phyloP scores from a whole-genome alignment of 2,113 vertebrate species.

The Tachysurus vachellii region DNA sequence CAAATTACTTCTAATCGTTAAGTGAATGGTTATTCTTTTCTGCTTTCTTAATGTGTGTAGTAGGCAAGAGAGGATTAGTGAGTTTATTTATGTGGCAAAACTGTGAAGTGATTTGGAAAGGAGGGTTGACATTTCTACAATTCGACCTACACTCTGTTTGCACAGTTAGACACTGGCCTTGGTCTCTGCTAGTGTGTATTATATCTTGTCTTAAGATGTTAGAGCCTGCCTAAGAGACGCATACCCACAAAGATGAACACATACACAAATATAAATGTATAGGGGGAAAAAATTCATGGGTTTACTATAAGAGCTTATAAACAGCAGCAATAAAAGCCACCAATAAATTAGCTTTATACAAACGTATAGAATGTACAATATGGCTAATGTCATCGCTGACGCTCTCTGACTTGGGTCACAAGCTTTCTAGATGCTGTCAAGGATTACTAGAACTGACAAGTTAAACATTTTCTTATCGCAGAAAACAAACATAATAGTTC shows the following conservation, averaged over 20 bases:
- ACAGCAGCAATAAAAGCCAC: background rate
- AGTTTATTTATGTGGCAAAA: conserved; percentile 22
- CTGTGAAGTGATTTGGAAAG: conserved; percentile 21
- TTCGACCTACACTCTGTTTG: background rate
- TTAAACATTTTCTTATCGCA: background rate
- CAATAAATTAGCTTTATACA: background rate
- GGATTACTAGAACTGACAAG: background rate
- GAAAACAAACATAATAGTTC: background rate
- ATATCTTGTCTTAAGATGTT: background rate
- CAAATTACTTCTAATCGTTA: conserved; percentile 1
- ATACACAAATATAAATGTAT: background rate
- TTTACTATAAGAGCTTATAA: background rate
- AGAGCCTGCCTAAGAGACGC: background rate
- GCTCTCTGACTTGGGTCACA: background rate
- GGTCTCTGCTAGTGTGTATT: background rate
- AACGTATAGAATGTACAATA: background rate
- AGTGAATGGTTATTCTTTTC: background rate
- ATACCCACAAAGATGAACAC: background rate
- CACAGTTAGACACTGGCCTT: background rate
- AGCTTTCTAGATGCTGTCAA: background rate
- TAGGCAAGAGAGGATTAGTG: background rate
- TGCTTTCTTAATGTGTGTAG: conserved; percentile 21
- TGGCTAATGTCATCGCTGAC: no score
- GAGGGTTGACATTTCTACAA: conserved; percentile 7
- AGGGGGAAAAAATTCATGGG: background rate